These are phyloP conservation scores for Papilio helenus DNA, from an alignment of 1,140 invertebrate species.

Conservation along the genomic window DNA sequence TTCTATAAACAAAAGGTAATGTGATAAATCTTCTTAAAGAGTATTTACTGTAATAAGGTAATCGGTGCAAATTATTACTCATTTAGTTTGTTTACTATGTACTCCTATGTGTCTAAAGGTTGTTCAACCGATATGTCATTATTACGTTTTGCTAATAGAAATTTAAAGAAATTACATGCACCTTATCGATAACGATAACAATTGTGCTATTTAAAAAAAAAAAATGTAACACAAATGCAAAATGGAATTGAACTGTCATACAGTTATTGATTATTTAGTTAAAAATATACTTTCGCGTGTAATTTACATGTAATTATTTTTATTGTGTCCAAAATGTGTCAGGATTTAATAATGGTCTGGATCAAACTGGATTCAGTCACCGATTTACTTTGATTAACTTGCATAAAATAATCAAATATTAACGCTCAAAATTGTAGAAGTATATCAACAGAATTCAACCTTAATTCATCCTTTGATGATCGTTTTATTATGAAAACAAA, in stretches of 20 bases:
- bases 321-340: background rate
- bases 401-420: no score
- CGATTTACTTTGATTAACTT: no score
- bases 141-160: background rate
- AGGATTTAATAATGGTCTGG: background rate
- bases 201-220: constrained; percentile 15
- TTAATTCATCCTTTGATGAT: no score
- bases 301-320: background rate
- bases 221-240: background rate
- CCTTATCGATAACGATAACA: background rate
- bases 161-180: background rate
- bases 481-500: no score
- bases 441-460: no score
- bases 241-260: constrained; percentile 6
- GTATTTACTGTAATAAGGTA: no score
- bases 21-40: background rate
- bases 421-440: no score
- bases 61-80: background rate
- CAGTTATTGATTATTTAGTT: background rate
- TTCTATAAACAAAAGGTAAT: background rate
- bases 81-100: background rate
- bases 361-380: no score
- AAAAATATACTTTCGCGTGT: background rate
- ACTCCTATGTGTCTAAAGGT: background rate
- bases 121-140: background rate